Base-by-base conservation (phyloP, 1,140 invertebrate species). In the Fopius arisanus region DNA sequence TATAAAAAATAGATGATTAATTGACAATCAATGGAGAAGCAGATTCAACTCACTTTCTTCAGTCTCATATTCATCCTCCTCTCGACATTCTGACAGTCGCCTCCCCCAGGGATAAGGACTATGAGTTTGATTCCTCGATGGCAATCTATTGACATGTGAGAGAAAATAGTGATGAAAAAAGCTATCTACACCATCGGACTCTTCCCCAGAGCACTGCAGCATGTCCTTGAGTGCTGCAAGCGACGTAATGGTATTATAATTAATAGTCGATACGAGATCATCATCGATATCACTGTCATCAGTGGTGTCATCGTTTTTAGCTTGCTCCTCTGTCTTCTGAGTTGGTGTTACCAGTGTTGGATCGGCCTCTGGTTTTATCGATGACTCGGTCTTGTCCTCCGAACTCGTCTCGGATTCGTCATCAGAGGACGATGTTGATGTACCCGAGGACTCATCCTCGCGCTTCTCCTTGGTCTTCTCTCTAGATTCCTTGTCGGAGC, bases 61-160 rank as follows among this genome's bases (percentile, higher is more conserved):
- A 59, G 93, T 93, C 68, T 92, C 91, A 33, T 93, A 92, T 82
- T 95, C 94, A 78, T 94, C 93, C 85, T 94, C 94, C 79, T 95
- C 94, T 31, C 92, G 90, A 81, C 94, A 95, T 83, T 95, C 93
- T 5, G 94, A 95, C 65, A 95, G 83, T 2, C 94, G 89, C n/a
- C 94, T 89, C 0, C 84, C 92, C 92, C 81, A 89, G 71, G 84
- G 90, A 90, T 72, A 91, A 82, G 81, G 92, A 84, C 77, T 92
- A 78, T 77, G 90, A 77, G 75, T 88, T 82, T 83, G 85, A 78
- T 90, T 91, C 43, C 90, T 85, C 62, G 90, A 91, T 2, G 91
- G 91, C 37, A 92, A 79, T 67, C 91, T 88, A 82, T 92, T 93
- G 54, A 92, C 91, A 78, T 93, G 92, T 59, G 92, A 92, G 78